Conservation (phyloP, 2,113 vertebrate genomes). For the Vireo altiloquus region DNA sequence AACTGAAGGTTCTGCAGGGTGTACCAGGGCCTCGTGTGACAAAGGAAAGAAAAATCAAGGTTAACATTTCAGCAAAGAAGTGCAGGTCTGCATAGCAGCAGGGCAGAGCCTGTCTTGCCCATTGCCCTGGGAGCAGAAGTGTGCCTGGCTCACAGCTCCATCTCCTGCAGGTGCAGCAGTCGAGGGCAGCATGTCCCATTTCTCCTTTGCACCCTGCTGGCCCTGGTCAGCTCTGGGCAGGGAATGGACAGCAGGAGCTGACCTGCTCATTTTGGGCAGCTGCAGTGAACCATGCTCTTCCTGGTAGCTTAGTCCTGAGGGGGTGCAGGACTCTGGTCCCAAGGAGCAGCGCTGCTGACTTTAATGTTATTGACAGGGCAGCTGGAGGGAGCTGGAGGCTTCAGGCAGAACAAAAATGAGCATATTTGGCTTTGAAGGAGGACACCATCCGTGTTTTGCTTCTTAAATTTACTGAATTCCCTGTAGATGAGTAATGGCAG, state of each 20-base stretch:
- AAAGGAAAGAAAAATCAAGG: neutral
- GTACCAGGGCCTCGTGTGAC: accelerated
- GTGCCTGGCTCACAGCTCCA: accelerated
- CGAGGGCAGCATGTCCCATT: accelerated
- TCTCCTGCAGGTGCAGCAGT: neutral
- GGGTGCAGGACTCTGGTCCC: neutral
- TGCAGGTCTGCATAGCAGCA: neutral
- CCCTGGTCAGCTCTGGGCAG: neutral
- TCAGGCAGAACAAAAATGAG: neutral
- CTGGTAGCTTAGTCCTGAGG: neutral
- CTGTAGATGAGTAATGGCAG: neutral
- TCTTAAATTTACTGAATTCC: neutral
- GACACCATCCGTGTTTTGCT: neutral
- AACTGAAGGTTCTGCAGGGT: neutral
- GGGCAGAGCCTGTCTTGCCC: neutral
- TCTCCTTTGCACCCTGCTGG: neutral
- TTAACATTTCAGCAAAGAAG: neutral
- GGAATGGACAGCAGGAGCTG: neutral
- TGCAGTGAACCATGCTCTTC: neutral
- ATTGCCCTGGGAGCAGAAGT: neutral
- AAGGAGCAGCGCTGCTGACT: neutral
- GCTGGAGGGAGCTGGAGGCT: neutral
- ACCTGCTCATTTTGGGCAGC: neutral
- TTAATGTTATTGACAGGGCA: neutral
- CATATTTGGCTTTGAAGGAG: neutral